These are phyloP conservation scores for Brachymystax lenok DNA, from an alignment of 2,797 vertebrate genomes.

Conservation along the genomic window DNA sequence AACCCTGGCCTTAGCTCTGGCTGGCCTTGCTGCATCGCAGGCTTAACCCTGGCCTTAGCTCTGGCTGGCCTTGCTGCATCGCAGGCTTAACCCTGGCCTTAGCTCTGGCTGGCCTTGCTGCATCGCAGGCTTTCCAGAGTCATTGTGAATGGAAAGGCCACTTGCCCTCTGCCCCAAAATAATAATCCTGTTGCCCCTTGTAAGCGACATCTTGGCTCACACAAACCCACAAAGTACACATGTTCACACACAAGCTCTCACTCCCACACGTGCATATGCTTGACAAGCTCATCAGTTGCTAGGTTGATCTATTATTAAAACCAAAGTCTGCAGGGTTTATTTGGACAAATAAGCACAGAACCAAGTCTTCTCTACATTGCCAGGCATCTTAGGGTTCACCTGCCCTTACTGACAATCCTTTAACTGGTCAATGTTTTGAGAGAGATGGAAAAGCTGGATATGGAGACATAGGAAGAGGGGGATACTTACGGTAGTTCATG, in stretches of 20 bases:
- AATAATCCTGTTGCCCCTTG: conserved; percentile 41
- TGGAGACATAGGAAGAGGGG: conserved; percentile 1
- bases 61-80: conserved; percentile 46
- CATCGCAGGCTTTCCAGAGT: conserved; percentile 50
- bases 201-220: conserved; percentile 48
- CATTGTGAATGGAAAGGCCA: conserved; percentile 43
- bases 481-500: neutral
- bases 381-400: neutral
- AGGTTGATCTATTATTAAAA: conserved; percentile 23
- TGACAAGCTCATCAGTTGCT: conserved; percentile 1
- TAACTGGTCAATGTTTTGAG: conserved; percentile 11
- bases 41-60: conserved; percentile 56
- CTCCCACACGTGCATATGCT: conserved; percentile 2
- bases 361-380: neutral
- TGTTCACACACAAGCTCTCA: conserved; percentile 50
- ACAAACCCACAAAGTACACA: conserved; percentile 53
- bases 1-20: conserved; percentile 55
- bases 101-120: conserved; percentile 51
- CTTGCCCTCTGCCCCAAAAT: conserved; percentile 36
- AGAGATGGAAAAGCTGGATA: conserved; percentile 2
- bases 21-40: conserved; percentile 46
- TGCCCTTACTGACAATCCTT: conserved; percentile 19
- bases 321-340: conserved; percentile 24
- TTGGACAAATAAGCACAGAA: neutral
- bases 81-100: conserved; percentile 52